A percentile compares a stretch with the other conserved stretches of the same genome.
Evolutionary conservation across 2,797 vertebrate genomes (phyloP).

Genomic region (Phaenicophaeus curvirostris): DNA sequence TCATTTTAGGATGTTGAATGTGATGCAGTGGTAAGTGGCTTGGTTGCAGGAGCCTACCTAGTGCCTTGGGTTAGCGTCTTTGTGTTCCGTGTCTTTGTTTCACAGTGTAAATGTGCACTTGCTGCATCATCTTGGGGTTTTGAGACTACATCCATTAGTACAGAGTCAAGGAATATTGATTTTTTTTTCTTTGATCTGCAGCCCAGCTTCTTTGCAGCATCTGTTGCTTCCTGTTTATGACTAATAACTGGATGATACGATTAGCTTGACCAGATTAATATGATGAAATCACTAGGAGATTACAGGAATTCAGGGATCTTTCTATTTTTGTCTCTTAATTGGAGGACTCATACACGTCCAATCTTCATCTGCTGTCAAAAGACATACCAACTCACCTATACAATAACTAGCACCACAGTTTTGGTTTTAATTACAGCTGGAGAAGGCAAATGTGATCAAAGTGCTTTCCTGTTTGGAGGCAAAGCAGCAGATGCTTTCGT

Average conservation of each 20-base stretch:
- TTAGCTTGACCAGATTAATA: not conserved
- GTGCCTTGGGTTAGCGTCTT: not conserved
- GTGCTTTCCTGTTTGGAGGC: not conserved
- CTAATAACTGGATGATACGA: not conserved
- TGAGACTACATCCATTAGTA: conserved; percentile 30
- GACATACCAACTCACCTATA: not conserved
- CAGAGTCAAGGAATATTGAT: not conserved
- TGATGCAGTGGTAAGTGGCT: not conserved
- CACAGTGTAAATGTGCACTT: not conserved
- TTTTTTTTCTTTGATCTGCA: not conserved
- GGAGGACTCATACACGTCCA: not conserved
- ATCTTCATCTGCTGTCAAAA: not conserved
- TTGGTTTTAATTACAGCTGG: not conserved
- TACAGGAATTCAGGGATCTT: not conserved
- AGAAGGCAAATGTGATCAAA: not conserved
- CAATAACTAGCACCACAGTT: not conserved
- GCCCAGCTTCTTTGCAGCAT: not conserved
- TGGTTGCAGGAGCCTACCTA: not conserved
- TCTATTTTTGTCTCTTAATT: not conserved
- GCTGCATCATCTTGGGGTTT: not conserved
- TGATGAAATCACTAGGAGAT: conserved; percentile 1
- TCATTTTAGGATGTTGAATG: not conserved
- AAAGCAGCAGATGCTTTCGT: not conserved
- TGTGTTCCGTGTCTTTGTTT: not conserved
- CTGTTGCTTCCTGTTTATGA: conserved; percentile 10